Evolutionary conservation across 2,797 vertebrate genomes (phyloP), one percentile per base, ranked within the genome.

Genomic region (Myotis myotis): DNA sequence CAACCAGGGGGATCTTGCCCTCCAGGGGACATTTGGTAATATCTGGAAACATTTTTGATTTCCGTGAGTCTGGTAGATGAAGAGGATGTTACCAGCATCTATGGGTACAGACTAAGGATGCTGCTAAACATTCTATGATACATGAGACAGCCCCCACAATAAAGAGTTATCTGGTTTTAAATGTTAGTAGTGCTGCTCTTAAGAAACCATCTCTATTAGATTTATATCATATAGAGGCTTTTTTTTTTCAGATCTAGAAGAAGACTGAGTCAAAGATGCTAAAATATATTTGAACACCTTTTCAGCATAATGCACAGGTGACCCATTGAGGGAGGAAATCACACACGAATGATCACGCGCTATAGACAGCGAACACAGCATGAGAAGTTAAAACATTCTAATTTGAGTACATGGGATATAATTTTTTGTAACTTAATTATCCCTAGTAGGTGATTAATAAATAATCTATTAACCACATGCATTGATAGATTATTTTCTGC

Each of bases 371-470:
- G 6, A 93, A 2, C 30, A 36, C 23, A 86, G 3, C 33, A 33
- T 68, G 36, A 80, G 41, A 79, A 55, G 36, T 71, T 75, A 80
- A 94, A 79, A 9, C 38, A 72, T 71, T 96, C 57, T 82, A 80
- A 87, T 92, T 87, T 80, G 49, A 95, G 15, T 22, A 30, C 15
- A 51, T 57, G 1, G 8, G 13, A 3, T 51, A 78, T 89, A 80
- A 36, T 47, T 75, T 87, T 91, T 85, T 95, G 30, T 83, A 87
- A 89, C 23, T 66, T 89, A 92, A 85, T 92, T 95, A 93, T 90
- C 53, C 38, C 38, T 90, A 22, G 8, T 85, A 87, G n/a, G 25
- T 91, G 30, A 91, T 28, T 8, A 44, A 44, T 44, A 11, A 44
- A 44, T 44, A 44, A 44, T 44, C 44, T 44, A 44, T 44, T 44